Conservation (phyloP, 2,797 vertebrate species). For the Notoglanidium macrostoma region DNA sequence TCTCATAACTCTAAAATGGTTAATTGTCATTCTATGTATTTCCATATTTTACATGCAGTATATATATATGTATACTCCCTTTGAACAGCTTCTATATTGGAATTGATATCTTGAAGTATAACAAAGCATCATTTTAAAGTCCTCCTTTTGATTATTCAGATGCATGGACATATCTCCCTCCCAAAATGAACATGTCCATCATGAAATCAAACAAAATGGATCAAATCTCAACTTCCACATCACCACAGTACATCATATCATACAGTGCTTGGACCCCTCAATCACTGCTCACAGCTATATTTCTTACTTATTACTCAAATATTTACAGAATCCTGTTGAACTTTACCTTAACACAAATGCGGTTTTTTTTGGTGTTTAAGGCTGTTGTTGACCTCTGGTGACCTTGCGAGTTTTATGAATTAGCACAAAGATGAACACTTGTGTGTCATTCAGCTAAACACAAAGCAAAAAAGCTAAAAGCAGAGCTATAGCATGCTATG, state of each 20-base stretch:
- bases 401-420: background rate
- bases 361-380: background rate
- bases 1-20: background rate
- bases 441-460: background rate
- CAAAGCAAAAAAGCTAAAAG: background rate
- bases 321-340: background rate
- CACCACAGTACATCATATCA: background rate
- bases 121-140: background rate
- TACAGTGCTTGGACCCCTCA: background rate
- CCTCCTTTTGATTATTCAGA: background rate
- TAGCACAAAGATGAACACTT: background rate
- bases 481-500: background rate
- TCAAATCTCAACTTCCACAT: background rate
- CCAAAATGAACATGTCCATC: background rate
- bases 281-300: background rate
- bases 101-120: background rate
- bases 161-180: background rate
- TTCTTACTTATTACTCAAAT: background rate
- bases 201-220: background rate
- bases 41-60: no score
- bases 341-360: background rate
- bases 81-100: background rate
- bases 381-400: background rate
- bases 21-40: background rate
- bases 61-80: background rate